Conservation (phyloP, 2,113 vertebrate genomes). For the Cyprinodon variegatus region DNA sequence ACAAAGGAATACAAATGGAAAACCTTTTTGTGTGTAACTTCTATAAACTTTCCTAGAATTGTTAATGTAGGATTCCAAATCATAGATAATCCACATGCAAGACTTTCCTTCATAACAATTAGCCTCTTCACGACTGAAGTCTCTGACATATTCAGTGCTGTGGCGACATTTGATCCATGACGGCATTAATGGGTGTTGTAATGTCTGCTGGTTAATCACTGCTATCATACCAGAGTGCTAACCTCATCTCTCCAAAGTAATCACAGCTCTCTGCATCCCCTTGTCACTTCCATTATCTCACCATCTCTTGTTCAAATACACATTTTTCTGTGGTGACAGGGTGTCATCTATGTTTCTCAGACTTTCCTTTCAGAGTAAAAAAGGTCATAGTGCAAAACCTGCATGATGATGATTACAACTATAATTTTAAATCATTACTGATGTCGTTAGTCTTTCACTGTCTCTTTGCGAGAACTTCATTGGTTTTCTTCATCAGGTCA, state of each 20-base stretch:
- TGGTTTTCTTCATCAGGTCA: constrained; percentile 50
- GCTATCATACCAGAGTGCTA: constrained; percentile 46
- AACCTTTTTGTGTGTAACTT: neutral
- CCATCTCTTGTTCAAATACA: constrained; percentile 20
- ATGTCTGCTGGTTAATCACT: constrained; percentile 58
- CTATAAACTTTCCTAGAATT: neutral
- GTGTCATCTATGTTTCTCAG: constrained; percentile 21
- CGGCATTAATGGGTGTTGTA: constrained; percentile 40
- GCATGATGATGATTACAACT: constrained; percentile 42
- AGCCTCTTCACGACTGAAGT: neutral
- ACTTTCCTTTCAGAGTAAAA: constrained; percentile 3
- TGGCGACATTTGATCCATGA: constrained; percentile 54
- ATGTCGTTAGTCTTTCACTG: constrained; percentile 61
- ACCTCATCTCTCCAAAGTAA: constrained; percentile 57
- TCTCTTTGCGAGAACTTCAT: constrained; percentile 46
- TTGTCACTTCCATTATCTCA: constrained; percentile 46
- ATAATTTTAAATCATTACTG: constrained; percentile 52
- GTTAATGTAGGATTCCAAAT: neutral
- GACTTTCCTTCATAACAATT: neutral
- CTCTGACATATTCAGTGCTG: constrained; percentile 25
- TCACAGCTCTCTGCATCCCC: constrained; percentile 29
- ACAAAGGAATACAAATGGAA: neutral
- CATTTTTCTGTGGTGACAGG: constrained; percentile 8
- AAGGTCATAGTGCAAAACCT: constrained; percentile 24
- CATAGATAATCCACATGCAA: neutral